Evolutionary conservation across 2,113 vertebrate species (phyloP).

Genomic region (Strix uralensis): DNA sequence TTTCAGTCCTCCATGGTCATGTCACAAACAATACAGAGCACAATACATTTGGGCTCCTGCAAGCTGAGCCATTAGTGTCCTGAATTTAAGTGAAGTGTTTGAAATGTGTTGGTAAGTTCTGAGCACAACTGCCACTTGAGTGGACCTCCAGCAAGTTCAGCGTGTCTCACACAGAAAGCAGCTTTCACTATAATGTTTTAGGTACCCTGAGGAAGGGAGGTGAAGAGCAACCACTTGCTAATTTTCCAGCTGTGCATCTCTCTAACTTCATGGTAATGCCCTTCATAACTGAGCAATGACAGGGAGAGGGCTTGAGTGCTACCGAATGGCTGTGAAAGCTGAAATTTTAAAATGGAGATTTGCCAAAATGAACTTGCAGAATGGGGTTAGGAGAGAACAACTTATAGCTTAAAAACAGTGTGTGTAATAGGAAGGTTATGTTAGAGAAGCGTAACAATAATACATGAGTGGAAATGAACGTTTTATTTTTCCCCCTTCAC

Average conservation of each 20-base stretch:
- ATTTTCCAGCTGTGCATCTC: background rate
- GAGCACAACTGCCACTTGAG: background rate
- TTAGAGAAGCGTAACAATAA: background rate
- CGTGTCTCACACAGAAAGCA: rapidly evolving
- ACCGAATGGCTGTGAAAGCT: background rate
- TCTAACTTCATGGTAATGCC: background rate
- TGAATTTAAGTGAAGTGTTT: background rate
- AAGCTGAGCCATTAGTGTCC: background rate
- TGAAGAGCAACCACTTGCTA: background rate
- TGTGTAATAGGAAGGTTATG: background rate
- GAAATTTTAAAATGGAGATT: background rate
- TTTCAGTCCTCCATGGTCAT: rapidly evolving
- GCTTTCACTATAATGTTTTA: background rate
- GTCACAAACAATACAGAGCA: background rate
- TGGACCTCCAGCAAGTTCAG: background rate
- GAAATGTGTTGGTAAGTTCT: background rate
- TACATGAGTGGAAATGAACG: background rate
- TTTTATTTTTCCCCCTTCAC: background rate
- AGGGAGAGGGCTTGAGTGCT: background rate
- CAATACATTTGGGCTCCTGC: background rate
- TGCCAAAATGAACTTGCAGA: background rate
- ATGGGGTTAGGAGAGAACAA: background rate
- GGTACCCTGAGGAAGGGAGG: background rate
- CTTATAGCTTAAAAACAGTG: background rate
- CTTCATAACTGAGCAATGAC: background rate